Evolutionary conservation across 1,140 invertebrate species (phyloP).

Genomic region (Druon quercuslanigerum): DNA sequence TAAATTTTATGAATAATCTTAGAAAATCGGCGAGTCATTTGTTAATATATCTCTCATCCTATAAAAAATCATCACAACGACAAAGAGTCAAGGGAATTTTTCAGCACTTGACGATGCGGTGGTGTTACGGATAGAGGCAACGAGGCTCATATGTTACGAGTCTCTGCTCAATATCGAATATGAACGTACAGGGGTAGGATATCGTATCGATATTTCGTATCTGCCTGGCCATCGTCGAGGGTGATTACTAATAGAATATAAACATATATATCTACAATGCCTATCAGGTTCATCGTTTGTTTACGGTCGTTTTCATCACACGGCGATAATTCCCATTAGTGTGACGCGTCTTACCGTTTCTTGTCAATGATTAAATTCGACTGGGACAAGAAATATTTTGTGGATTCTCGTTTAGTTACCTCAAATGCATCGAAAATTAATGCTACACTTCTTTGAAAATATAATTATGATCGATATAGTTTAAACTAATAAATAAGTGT

Average conservation of each 20-base stretch:
- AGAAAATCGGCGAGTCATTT: too few relatives aligned
- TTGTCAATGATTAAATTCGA: slow-evolving; percentile 2
- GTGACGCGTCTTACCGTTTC: background rate
- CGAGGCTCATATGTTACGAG: slow-evolving; percentile 2
- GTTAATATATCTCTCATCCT: too few relatives aligned
- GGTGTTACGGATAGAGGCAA: background rate
- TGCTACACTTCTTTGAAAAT: background rate
- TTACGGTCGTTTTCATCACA: slow-evolving; percentile 6
- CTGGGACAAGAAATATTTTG: background rate
- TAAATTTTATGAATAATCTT: too few relatives aligned
- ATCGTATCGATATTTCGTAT: slow-evolving; percentile 24
- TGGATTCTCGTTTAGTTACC: background rate
- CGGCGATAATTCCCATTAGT: background rate
- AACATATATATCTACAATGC: background rate
- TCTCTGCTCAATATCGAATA: slow-evolving; percentile 14
- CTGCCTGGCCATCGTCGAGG: slow-evolving; percentile 1
- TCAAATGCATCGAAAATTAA: background rate
- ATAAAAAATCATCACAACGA: too few relatives aligned
- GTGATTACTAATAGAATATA: background rate
- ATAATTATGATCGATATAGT: background rate
- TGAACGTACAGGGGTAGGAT: background rate
- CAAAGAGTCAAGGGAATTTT: background rate
- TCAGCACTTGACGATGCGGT: background rate
- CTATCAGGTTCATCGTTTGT: background rate
- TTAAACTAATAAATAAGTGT: too few relatives aligned